Base-by-base conservation (phyloP, 2,888 invertebrate species). In the Caenorhabditis angaria region DNA sequence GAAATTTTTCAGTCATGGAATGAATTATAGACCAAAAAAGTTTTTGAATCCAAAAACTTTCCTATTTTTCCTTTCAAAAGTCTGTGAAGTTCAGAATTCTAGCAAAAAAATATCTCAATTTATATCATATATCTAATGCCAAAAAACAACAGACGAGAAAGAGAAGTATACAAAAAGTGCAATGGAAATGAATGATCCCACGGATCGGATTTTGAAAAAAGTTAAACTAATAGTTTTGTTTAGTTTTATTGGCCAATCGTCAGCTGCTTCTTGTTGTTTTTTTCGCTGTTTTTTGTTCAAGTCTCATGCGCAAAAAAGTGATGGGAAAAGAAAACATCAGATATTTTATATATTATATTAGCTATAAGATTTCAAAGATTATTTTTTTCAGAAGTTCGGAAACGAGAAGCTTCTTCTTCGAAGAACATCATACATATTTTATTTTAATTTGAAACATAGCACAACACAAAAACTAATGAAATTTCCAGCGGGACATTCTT, bases 181-280 rank as follows among this genome's bases (percentile, higher is more conserved):
- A 41, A 12, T 18, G 10, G 41, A 41, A 41, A 41, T 41, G 18
- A 18, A 41, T 14, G 41, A 32, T 41, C 41, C 41, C 41, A 41
- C 41, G 41, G 10, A 41, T 41, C 41, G 18, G 41, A 18, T 41
- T 41, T 14, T n/a, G n/a, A n/a, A n/a, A n/a, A n/a, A n/a, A 41
- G 41, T 41, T 41, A 41, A 41, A 41, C 41, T 41, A 41, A 41
- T 41, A 41, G 41, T 41, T 41, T 41, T 41, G 41, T 41, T 41
- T 41, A 14, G 41, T 50, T 50, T 50, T 22, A 8, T 20, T 18
- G 20, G 14, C 20, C n/a, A 22, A 6, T 50, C 50, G 50, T 50
- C 50, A 50, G 50, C 50, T 50, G 50, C 50, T n/a, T 48, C 18
- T 48, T 20, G 48, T 20, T 50, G 6, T 6, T 50, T 24, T 50